phyloP scores from a whole-genome alignment of 2,113 vertebrate species.

The Ameiurus melas region DNA sequence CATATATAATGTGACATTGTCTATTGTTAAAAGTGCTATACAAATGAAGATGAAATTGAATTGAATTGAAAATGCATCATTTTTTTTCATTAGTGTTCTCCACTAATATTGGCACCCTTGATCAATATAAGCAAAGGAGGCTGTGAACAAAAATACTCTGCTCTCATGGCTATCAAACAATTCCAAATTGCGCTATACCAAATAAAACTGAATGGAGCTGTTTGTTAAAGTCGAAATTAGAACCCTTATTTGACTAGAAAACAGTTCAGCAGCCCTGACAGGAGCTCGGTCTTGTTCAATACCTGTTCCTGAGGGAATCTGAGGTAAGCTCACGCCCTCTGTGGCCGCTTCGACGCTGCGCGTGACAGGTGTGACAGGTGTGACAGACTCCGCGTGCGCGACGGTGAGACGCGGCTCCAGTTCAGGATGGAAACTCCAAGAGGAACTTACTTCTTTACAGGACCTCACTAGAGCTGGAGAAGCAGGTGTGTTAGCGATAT shows the following conservation, averaged over 20 bases:
- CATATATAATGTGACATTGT: no score
- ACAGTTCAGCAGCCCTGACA: background rate
- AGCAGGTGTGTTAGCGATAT: background rate
- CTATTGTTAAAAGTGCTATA: no score
- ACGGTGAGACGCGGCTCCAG: background rate
- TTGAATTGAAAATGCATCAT: no score
- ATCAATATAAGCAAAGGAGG: no score
- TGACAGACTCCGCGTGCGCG: background rate
- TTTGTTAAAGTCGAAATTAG: no score
- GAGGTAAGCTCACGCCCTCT: constrained; percentile 73
- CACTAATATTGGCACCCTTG: no score
- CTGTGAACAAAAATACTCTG: no score
- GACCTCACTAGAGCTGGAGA: background rate
- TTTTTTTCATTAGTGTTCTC: no score
- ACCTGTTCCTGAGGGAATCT: constrained; percentile 78
- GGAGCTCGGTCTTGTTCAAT: constrained; percentile 29
- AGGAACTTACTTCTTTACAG: background rate
- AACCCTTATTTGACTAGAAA: background rate
- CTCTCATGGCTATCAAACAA: no score
- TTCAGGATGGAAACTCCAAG: background rate
- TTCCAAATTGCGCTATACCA: background rate
- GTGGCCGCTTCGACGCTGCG: constrained; percentile 68
- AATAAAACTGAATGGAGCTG: no score
- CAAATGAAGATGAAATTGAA: no score
- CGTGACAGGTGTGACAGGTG: background rate